A percentile compares a stretch with the other conserved stretches of the same genome.
Conservation (phyloP, 2,888 invertebrate genomes). For the Tupiocoris notatus region DNA sequence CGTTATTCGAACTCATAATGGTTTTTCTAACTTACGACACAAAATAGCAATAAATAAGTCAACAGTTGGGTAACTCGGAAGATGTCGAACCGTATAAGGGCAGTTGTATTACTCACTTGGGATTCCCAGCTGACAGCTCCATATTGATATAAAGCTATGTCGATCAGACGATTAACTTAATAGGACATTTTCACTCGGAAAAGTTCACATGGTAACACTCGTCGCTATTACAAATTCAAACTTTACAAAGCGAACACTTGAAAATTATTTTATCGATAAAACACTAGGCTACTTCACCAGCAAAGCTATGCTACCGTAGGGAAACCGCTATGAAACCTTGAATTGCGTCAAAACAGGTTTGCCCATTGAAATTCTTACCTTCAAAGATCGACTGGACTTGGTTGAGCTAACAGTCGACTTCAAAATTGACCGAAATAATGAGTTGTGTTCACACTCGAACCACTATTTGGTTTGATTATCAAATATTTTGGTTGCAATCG, state of each 20-base stretch:
- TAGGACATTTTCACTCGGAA: no score
- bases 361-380: not conserved
- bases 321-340: not conserved
- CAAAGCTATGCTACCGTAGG: not conserved
- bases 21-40: no score
- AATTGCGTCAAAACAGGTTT: not conserved
- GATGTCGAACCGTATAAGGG: not conserved
- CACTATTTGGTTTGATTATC: no score
- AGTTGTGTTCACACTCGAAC: no score
- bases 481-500: no score
- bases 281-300: not conserved
- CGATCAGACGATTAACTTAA: no score
- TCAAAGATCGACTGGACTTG: no score
- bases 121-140: not conserved
- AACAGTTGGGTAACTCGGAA: not conserved
- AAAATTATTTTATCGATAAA: not conserved
- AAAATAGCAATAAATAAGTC: not conserved
- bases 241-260: not conserved
- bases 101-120: not conserved
- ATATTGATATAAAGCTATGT: not conserved
- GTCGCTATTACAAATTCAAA: no score
- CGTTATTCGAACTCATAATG: conserved; percentile 20
- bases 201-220: not conserved
- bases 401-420: no score
- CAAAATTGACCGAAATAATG: no score